Base-by-base conservation (phyloP, 2,113 vertebrate species). In the Strigops habroptila region DNA sequence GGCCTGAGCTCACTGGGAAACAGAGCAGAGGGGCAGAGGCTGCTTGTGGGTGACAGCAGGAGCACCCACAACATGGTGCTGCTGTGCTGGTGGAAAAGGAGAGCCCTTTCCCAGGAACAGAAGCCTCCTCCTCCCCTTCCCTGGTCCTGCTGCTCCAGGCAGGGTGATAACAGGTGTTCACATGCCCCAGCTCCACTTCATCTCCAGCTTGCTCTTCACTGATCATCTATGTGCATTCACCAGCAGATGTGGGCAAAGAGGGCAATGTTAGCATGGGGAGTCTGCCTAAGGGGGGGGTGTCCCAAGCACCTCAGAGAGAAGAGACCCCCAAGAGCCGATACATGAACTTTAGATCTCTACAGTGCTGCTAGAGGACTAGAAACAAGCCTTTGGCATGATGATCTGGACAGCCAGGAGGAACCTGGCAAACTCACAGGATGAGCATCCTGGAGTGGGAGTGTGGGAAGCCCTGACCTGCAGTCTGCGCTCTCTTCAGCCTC, bases 351-450 rank as follows among this genome's bases (percentile, higher is more conserved):
- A 13, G 43, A 14, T 41, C 52, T 37, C 68, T 39, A 8, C 16
- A 14, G 49, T 59, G 70, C n/a, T 79, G 73, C 25, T 52, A 67
- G 46, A 37, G 46, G 52, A 27, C 57, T 37, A 35, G 70, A 76
- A 69, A 81, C 19, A 57, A 78, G 31, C 19, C 27, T 49, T 24
- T 31, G 43, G 52, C 43, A 30, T 13, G 24, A 28, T 7, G 12
- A 44, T 27, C 30, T 24, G 19, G 49, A 52, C 49, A 80, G 12
- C 19, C 33, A 33, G 10, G n/a, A 70, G 63, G 23, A 81, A 28
- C 23, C 14, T 1, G 1, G 46, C 35, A 23, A 82, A 52, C 18
- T 51, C 71, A 52, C 0, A 1, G 44, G 31, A 44, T 6, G 21
- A 39, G 23, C 35, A 57, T 23, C 35, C 37, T 22, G 21, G 24